A percentile compares a stretch with the other conserved stretches of the same genome.
phyloP scores from a whole-genome alignment of 1,140 invertebrate genomes.

The Drosophila triauraria region DNA sequence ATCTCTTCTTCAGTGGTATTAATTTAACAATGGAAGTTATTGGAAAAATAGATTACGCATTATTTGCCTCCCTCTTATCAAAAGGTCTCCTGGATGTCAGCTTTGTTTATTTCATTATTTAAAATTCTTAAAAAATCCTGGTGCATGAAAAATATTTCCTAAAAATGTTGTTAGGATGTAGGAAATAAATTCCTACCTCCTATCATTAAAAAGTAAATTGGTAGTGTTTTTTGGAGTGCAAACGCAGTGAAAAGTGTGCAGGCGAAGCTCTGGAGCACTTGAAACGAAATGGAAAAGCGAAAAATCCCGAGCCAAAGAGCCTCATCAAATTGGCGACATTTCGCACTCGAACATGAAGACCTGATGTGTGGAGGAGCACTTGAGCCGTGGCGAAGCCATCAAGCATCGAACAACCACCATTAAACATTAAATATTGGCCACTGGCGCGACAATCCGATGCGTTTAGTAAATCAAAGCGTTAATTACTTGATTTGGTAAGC shows the following conservation, averaged over 20 bases:
- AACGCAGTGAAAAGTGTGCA: constrained; percentile 70
- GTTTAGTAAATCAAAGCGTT: constrained; percentile 81
- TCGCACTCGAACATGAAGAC: constrained; percentile 49
- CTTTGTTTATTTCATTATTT: too few relatives aligned
- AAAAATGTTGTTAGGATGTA: too few relatives aligned
- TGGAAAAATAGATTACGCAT: too few relatives aligned
- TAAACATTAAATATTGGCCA: constrained; percentile 21
- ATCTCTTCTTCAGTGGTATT: too few relatives aligned
- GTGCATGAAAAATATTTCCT: too few relatives aligned
- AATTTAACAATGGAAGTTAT: too few relatives aligned
- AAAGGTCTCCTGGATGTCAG: too few relatives aligned
- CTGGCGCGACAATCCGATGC: constrained; percentile 70
- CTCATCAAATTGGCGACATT: constrained; percentile 42
- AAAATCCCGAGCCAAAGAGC: constrained; percentile 34
- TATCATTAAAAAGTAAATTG: too few relatives aligned
- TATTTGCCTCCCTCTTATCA: too few relatives aligned
- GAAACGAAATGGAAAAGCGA: constrained; percentile 46
- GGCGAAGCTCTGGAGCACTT: constrained; percentile 42
- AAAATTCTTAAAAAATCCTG: too few relatives aligned
- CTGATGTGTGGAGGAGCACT: constrained; percentile 23
- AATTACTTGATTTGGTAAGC: constrained; percentile 82
- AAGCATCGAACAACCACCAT: constrained; percentile 22
- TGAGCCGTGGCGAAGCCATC: constrained; percentile 2
- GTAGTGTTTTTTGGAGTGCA: not conserved
- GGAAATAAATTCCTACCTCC: too few relatives aligned